These are phyloP conservation scores for Ostrea denselamellosa DNA, from an alignment of 1,140 invertebrate genomes.

Conservation along the genomic window DNA sequence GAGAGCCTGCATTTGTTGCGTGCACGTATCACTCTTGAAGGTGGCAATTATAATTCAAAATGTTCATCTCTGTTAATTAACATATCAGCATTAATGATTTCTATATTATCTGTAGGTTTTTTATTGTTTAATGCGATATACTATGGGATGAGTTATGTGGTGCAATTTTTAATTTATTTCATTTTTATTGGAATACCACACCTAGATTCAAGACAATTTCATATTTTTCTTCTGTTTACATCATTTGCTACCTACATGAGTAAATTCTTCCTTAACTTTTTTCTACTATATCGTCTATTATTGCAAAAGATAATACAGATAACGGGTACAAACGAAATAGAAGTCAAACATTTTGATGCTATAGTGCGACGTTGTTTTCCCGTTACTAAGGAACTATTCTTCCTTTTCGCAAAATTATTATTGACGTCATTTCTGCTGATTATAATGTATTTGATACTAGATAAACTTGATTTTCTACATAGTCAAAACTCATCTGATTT, in stretches of 20 bases:
- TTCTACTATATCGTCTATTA: neutral
- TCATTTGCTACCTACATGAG: neutral
- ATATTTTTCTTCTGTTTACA: neutral
- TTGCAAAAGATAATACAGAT: neutral
- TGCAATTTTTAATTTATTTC: neutral
- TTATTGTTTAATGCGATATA: neutral
- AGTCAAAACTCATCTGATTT: neutral
- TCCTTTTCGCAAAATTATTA: neutral
- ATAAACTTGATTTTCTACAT: neutral
- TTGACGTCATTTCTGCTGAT: neutral
- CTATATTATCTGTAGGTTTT: no score
- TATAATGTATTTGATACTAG: neutral
- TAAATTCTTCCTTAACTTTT: neutral
- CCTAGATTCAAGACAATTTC: neutral
- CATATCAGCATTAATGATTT: no score
- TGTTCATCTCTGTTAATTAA: no score
- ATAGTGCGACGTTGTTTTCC: neutral
- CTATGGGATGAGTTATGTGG: neutral
- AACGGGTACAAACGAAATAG: neutral
- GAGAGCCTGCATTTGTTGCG: no score
- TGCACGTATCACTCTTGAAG: no score
- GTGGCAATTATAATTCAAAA: no score
- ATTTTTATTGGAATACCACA: neutral
- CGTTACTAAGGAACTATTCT: neutral
- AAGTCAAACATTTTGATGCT: neutral